Evolutionary conservation across 2,113 vertebrate species (phyloP).

Genomic region (Donacobius atricapilla): DNA sequence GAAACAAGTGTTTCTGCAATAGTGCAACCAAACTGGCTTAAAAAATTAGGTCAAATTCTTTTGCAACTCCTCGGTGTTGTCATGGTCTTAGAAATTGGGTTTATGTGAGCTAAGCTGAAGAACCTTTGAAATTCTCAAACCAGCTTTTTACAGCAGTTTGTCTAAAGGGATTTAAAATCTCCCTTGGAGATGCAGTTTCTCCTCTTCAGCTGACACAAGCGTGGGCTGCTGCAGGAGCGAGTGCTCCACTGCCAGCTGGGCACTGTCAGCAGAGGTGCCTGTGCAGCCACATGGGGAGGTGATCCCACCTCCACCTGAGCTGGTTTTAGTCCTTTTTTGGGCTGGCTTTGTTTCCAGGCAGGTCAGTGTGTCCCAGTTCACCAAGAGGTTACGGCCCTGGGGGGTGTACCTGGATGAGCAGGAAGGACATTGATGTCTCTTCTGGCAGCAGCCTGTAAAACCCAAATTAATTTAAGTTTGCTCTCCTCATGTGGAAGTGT

Average conservation of each 20-base stretch:
- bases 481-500: neutral
- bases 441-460: neutral
- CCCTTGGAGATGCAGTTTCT: neutral
- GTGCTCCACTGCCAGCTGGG: neutral
- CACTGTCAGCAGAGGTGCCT: neutral
- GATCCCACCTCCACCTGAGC: neutral
- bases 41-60: slow-evolving; percentile 20
- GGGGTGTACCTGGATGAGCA: neutral
- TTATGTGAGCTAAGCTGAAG: neutral
- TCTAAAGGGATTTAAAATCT: neutral
- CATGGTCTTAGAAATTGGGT: neutral
- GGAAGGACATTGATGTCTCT: neutral
- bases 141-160: neutral
- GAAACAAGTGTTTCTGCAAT: neutral
- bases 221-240: neutral
- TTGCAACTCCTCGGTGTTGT: neutral
- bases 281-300: neutral
- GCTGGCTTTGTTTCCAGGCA: neutral
- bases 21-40: neutral
- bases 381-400: accelerated
- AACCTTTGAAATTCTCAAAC: neutral
- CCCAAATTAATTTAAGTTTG: neutral
- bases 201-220: neutral
- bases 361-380: neutral
- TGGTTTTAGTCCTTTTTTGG: neutral